Base-by-base conservation (phyloP, 2,888 invertebrate genomes). In the Cybosia mesomella region DNA sequence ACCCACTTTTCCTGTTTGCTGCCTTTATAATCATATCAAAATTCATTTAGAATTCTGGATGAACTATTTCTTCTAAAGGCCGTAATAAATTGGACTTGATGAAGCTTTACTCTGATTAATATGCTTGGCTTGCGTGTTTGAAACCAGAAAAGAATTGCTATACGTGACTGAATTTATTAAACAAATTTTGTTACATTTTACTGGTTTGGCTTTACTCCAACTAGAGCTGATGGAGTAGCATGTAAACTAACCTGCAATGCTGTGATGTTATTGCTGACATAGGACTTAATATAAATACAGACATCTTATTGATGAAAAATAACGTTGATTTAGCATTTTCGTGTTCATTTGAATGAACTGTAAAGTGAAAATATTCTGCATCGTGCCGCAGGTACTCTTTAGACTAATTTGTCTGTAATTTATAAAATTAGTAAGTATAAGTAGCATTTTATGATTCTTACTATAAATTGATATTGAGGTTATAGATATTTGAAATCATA, bases 151-250 rank as follows among this genome's bases (percentile, higher is more conserved):
- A 71, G 55, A 67, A 57, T 66, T 34, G 21, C 10, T 15, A 39
- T 39, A 63, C 28, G 58, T 65, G 59, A 43, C 58, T 22, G 59
- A 64, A 68, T 63, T 63, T 13, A 21, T 66, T 66, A 28, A 58
- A 43, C 39, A 43, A 43, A 67, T 59, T 74, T 32, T 64, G 58
- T 66, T 58, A 68, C 59, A 34, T 61, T 71, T 66, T 66, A 34
- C 58, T 66, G 70, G 67, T 72, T 76, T 79, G 81, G 72, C 66
- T 32, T 69, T 21, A 34, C 36, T 81, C 81, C 79, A 78, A 79
- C 54, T 73, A 68, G 22, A 34, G 21, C 5, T 54, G 34, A n/a
- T 59, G 49, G 66, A 63, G 66, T 68, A 70, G 62, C 68, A 68
- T 68, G 60, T 70, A 71, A 69, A 34, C 62, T 67, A 69, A 67